Evolutionary conservation across 2,888 invertebrate species (phyloP), one percentile per base, ranked within the genome.

Genomic region (Eupeodes luniger): DNA sequence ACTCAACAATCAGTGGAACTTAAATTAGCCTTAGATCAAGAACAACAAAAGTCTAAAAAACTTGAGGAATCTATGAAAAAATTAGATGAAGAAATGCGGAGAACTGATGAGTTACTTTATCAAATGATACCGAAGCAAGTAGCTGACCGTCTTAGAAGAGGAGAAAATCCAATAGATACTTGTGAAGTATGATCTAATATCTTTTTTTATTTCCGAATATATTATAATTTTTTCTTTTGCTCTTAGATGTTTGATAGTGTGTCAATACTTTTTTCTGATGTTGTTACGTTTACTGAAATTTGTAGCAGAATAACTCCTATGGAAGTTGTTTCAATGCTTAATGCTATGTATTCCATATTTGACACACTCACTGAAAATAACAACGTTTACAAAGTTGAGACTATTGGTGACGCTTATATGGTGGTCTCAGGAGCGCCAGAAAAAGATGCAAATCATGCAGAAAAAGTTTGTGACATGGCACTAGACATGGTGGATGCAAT

Each of bases 61-160:
- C 94, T 99, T 70, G 98, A 99, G 92, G 98, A 99, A 91, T 98
- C 98, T 1, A 99, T 99, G 98, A 95, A 97, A 90, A 98, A 98
- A 92, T 94, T 99, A 89, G 99, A 99, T 92, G 97, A 97, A 90
- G 99, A 99, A 94, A 99, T 99, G 98, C 96, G 97, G 91, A 95
- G 98, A 88, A 99, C 99, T 0, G 99, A 99, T 92, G 98, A 98
- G 91, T 94, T 99, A 40, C 94, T 99, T 1, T 99, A 99, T 94
- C 99, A 99, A 94, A 99, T 99, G 99, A 99, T 99, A 94, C 99
- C 99, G 47, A 98, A 98, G 93, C 98, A 98, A 92, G 99, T 99
- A 6, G 99, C 99, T 0, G 99, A 99, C 93, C 95, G 98, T 66
- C 94, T 99, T 76, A 94, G 99, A 90, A 96, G 97, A 77, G 99